A percentile compares a stretch with the other conserved stretches of the same genome.
These are phyloP conservation scores for Automeris io DNA, from an alignment of 2,888 invertebrate species.

Conservation along the genomic window DNA sequence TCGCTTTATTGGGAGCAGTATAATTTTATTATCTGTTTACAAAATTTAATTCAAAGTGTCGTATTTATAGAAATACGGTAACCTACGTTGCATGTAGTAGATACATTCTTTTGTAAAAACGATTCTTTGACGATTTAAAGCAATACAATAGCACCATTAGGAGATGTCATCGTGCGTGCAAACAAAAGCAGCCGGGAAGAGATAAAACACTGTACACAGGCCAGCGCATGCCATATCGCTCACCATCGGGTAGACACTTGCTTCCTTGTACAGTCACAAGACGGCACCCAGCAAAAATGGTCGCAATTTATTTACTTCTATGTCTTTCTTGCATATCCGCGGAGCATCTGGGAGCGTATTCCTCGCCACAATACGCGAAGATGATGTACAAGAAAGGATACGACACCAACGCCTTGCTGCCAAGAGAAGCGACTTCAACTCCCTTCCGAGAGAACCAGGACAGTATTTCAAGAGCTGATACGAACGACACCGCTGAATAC, in stretches of 20 bases:
- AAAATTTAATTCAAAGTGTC: neutral
- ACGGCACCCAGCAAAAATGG: slow-evolving; percentile 42
- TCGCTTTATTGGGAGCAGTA: no score
- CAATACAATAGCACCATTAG: slow-evolving; percentile 66
- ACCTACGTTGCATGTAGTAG: no score
- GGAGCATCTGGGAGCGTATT: slow-evolving; percentile 70
- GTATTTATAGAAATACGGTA: no score
- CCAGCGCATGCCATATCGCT: slow-evolving; percentile 40
- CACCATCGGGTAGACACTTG: slow-evolving; percentile 48
- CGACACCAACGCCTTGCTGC: slow-evolving; percentile 50
- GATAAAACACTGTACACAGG: slow-evolving; percentile 57
- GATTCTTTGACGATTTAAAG: slow-evolving; percentile 37
- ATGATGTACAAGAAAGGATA: slow-evolving; percentile 58
- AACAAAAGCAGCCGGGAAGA: slow-evolving; percentile 68
- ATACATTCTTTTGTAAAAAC: slow-evolving; percentile 19
- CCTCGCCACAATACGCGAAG: slow-evolving; percentile 72
- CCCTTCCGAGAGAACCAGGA: slow-evolving; percentile 39
- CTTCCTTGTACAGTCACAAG: slow-evolving; percentile 34
- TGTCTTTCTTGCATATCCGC: slow-evolving; percentile 28
- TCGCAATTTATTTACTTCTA: slow-evolving; percentile 36
- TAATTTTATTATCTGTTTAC: no score
- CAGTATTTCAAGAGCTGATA: slow-evolving; percentile 44
- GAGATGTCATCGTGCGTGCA: slow-evolving; percentile 72
- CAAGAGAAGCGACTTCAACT: slow-evolving; percentile 44
- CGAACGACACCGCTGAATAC: slow-evolving; percentile 44